Conservation (phyloP, 2,888 invertebrate species). For the Nemotelus nigrinus region DNA sequence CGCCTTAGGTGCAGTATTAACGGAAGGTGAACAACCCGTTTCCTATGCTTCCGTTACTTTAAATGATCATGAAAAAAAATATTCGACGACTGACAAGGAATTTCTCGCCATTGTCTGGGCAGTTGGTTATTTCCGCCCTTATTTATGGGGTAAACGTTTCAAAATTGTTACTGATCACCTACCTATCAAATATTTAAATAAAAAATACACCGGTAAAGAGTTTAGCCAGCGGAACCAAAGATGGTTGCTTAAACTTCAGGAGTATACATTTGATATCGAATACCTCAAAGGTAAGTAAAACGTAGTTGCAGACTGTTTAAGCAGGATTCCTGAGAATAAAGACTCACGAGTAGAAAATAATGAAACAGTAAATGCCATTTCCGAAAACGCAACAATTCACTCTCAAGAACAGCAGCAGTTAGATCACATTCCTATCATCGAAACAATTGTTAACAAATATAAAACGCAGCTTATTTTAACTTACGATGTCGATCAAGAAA, state of each 20-base stretch:
- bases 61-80: conserved; percentile 32
- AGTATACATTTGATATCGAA: too few species aligned
- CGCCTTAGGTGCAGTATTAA: conserved; percentile 23
- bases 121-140: conserved; percentile 13
- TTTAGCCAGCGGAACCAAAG: neutral
- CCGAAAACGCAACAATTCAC: conserved; percentile 35
- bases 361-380: neutral
- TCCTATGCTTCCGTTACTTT: neutral
- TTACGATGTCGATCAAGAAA: conserved; percentile 29
- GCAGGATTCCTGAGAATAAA: conserved; percentile 2
- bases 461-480: conserved; percentile 46
- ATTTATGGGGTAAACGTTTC: neutral
- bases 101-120: conserved; percentile 21
- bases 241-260: conserved; percentile 1
- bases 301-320: neutral
- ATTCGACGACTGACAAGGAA: conserved; percentile 19
- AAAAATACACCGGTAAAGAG: conserved; percentile 12
- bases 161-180: conserved; percentile 16
- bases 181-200: conserved; percentile 11
- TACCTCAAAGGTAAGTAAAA: neutral
- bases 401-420: conserved; percentile 43
- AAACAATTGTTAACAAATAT: conserved; percentile 48
- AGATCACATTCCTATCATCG: conserved; percentile 44
- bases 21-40: conserved; percentile 6
- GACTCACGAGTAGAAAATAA: too few species aligned